Evolutionary conservation across 2,113 vertebrate genomes (phyloP).

Genomic region (Pseudopipra pipra): DNA sequence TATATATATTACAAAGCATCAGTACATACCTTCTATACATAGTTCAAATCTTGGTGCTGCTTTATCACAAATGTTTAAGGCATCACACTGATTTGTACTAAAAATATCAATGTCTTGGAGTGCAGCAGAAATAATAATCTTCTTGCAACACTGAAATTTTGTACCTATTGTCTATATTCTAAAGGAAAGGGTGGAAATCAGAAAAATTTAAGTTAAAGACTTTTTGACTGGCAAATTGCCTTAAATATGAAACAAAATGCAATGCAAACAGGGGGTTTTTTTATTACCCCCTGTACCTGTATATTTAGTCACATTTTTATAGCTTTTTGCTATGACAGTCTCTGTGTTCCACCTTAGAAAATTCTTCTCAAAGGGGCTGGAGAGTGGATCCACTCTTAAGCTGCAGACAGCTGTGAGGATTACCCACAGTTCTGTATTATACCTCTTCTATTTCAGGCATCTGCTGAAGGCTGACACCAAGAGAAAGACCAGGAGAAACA

Average conservation of each 20-base stretch:
- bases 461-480: not conserved
- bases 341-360: not conserved
- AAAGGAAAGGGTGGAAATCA: not conserved
- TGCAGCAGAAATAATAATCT: not conserved
- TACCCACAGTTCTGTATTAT: not conserved
- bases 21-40: not conserved
- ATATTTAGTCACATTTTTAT: not conserved
- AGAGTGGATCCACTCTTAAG: not conserved
- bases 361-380: not conserved
- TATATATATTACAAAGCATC: not conserved
- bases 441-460: not conserved
- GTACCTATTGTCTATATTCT: not conserved
- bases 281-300: not conserved
- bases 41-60: not conserved
- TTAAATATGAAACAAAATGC: not conserved
- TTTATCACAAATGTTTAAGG: not conserved
- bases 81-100: not conserved
- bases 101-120: not conserved
- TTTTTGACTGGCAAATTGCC: not conserved
- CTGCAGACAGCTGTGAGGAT: not conserved
- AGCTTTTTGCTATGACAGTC: not conserved
- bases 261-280: not conserved
- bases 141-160: not conserved
- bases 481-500: not conserved
- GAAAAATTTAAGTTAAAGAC: not conserved